A percentile compares a stretch with the other conserved stretches of the same genome.
Conservation (phyloP, 1,140 invertebrate genomes). For the Drosophila lowei region DNA sequence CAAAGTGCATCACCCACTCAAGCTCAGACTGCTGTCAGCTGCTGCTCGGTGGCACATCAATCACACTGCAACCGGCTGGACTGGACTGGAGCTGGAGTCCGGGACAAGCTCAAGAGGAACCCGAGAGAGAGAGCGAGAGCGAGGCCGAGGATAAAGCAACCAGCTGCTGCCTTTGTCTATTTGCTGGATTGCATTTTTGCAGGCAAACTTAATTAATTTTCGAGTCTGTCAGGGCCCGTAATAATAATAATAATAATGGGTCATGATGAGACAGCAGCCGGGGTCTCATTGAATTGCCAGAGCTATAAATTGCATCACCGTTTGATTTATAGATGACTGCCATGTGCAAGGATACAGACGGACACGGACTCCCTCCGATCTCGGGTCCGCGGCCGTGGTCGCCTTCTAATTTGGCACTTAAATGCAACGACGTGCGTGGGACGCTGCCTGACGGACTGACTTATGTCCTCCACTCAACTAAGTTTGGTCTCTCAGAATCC, state of each 20-base stretch:
- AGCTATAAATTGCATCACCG: conserved; percentile 60
- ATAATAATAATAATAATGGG: conserved; percentile 50
- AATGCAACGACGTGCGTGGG: conserved; percentile 77
- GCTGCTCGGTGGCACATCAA: conserved; percentile 48
- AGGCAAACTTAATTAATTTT: conserved; percentile 68
- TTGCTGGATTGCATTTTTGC: conserved; percentile 45
- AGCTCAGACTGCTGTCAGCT: conserved; percentile 36
- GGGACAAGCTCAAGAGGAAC: background rate
- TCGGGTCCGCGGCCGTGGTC: conserved; percentile 18
- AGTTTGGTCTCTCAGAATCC: conserved; percentile 2
- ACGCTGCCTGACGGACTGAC: conserved; percentile 28
- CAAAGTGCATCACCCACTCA: conserved; percentile 27
- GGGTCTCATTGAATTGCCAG: conserved; percentile 58
- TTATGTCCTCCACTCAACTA: conserved; percentile 23
- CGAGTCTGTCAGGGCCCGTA: conserved; percentile 23
- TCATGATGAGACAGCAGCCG: conserved; percentile 51
- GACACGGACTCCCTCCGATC: background rate
- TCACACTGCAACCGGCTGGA: conserved; percentile 34
- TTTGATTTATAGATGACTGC: conserved; percentile 56
- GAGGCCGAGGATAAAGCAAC: background rate
- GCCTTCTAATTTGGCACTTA: conserved; percentile 75
- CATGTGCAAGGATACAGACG: conserved; percentile 41
- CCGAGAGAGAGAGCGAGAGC: background rate
- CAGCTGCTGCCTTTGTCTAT: conserved; percentile 29
- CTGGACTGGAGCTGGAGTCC: conserved; percentile 13